Conservation (phyloP, 1,140 invertebrate species). For the Pollicipes pollicipes region DNA sequence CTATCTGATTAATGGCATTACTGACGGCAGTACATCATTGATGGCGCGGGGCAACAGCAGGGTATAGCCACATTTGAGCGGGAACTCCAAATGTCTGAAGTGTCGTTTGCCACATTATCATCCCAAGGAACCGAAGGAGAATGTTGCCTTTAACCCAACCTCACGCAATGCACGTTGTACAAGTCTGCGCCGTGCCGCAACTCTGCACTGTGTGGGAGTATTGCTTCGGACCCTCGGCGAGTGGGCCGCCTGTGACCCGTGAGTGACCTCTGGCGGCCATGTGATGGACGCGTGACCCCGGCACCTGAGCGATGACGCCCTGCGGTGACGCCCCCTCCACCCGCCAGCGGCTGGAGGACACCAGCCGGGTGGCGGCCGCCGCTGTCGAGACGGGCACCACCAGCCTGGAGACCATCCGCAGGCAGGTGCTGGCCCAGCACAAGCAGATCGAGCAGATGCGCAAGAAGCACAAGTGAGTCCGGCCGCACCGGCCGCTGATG, state of each 20-base stretch:
- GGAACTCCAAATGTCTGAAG: no score
- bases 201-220: no score
- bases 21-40: no score
- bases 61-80: no score
- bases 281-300: background rate
- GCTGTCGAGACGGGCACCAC: background rate
- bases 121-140: no score
- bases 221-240: no score
- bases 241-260: background rate
- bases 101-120: no score
- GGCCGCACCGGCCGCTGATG: no score
- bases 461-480: background rate
- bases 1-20: no score
- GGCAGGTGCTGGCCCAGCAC: background rate
- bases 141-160: background rate
- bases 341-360: background rate
- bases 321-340: no score
- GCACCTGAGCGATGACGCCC: no score
- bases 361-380: background rate
- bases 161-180: background rate
- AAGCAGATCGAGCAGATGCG: background rate
- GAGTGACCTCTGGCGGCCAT: background rate
- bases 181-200: background rate
- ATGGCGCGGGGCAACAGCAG: no score
- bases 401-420: background rate